Base-by-base conservation (phyloP, 2,113 vertebrate species). In the Lycaon pictus region DNA sequence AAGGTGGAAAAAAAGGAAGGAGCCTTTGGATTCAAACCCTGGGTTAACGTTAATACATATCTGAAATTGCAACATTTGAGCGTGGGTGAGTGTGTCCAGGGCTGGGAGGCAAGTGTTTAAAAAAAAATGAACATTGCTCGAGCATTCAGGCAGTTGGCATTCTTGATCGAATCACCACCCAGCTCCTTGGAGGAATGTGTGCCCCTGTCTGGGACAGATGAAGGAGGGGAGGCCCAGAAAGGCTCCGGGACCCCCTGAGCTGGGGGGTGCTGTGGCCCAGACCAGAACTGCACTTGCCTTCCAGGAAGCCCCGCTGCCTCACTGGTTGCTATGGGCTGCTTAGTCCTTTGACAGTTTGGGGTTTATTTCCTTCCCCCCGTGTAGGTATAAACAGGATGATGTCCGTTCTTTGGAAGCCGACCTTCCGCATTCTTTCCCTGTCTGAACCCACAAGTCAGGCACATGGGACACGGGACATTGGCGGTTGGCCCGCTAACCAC, bases 271-370 rank as follows among this genome's bases (percentile, higher is more conserved):
- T 12, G 3, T 2, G 0, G 65, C 60, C 23, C n/a, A 5, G 25
- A 29, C 6, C 2, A 35, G 29, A 71, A 15, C 0, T 3, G 37
- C 25, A 5, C 0, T 29, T 3, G 5, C 25, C 56, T 11, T 9
- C 10, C 32, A 27, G 2, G 0, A 29, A 35, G 69, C n/a, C 27
- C 13, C 7, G 48, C 12, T 0, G 0, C 1, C 25, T 11, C 13
- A 0, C 22, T 6, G 58, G 29, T 19, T 17, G 11, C n/a, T 48
- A 2, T 6, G 53, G 48, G 55, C 69, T 2, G 20, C 76, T 27
- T 2, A 32, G 76, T 12, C 55, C 29, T 22, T 10, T 15, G 43
- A n/a, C 65, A 22, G 29, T 19, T 48, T 29, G 55, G 37, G 55
- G n/a, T 19, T 63, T 20, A 16, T 29, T 3, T 12, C 22, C 72